Evolutionary conservation across 2,113 vertebrate species (phyloP).

Genomic region (Ailurus styani): DNA sequence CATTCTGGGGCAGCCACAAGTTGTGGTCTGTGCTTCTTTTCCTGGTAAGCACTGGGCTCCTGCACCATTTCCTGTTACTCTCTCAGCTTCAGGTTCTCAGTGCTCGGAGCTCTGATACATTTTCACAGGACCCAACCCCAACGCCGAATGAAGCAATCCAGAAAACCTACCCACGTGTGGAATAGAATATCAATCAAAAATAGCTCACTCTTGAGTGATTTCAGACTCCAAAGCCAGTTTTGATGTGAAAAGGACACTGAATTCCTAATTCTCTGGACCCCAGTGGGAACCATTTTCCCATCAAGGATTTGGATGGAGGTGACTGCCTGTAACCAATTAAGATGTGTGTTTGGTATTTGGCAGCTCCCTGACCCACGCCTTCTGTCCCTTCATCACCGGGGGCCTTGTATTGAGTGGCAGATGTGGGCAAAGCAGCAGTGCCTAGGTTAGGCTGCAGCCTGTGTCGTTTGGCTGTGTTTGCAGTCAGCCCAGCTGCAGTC

Average conservation of each 20-base stretch:
- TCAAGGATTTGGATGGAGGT: not conserved
- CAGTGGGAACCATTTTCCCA: not conserved
- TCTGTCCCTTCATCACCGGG: not conserved
- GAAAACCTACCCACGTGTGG: not conserved
- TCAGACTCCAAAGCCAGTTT: not conserved
- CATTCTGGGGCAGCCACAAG: not conserved
- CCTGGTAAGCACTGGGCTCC: not conserved
- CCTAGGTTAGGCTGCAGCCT: not conserved
- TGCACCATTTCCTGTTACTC: not conserved
- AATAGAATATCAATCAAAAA: not conserved
- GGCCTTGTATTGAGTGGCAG: constrained; percentile 16
- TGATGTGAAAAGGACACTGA: not conserved
- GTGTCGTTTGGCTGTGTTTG: not conserved
- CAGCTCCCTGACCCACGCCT: not conserved
- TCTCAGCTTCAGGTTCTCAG: not conserved
- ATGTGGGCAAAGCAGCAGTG: not conserved
- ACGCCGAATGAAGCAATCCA: not conserved
- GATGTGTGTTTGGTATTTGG: not conserved
- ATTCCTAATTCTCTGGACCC: not conserved
- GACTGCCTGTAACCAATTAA: not conserved
- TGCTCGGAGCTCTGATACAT: not conserved
- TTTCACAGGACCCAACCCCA: not conserved
- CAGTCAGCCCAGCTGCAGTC: not conserved
- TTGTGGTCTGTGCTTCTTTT: not conserved
- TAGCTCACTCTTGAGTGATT: not conserved